Conservation (phyloP, 2,888 invertebrate genomes). For the Synergus japonicus region DNA sequence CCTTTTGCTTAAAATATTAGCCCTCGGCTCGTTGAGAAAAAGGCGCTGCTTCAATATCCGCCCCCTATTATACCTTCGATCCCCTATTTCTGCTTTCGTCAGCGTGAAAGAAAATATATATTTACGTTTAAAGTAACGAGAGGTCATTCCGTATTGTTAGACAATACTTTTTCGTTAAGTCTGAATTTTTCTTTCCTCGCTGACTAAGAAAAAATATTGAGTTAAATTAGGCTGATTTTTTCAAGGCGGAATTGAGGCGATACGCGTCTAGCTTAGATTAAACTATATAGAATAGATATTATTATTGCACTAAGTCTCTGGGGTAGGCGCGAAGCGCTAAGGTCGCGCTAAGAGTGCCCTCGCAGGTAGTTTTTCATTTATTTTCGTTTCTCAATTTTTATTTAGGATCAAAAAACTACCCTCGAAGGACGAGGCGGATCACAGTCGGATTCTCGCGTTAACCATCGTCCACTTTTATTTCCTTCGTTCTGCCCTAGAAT, state of each 20-base stretch:
- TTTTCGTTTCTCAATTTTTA: background rate
- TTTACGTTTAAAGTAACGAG: background rate
- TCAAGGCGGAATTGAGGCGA: background rate
- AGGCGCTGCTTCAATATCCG: background rate
- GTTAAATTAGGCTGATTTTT: background rate
- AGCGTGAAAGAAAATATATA: background rate
- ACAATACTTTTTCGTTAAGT: slow-evolving; percentile 15
- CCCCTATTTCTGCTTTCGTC: background rate
- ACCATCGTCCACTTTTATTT: slow-evolving; percentile 36
- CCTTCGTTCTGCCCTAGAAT: background rate
- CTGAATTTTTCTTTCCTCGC: background rate
- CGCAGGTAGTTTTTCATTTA: slow-evolving; percentile 43
- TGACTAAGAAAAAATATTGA: background rate
- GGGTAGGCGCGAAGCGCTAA: slow-evolving; percentile 55
- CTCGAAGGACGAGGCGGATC: slow-evolving; percentile 58
- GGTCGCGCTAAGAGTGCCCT: slow-evolving; percentile 48
- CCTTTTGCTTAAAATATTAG: slow-evolving; percentile 27
- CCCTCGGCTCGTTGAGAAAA: slow-evolving; percentile 44
- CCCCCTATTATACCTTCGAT: background rate
- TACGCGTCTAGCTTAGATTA: slow-evolving; percentile 26
- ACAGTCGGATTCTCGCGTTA: slow-evolving; percentile 63
- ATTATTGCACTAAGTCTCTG: slow-evolving; percentile 59
- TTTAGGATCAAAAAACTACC: background rate
- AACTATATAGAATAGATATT: slow-evolving; percentile 46
- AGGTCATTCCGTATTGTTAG: background rate